Evolutionary conservation across 37 sponge, comb jelly and placozoan species (phyloP), one percentile per base, ranked within the genome.

Genomic region (Cliona cf. orientalis): DNA sequence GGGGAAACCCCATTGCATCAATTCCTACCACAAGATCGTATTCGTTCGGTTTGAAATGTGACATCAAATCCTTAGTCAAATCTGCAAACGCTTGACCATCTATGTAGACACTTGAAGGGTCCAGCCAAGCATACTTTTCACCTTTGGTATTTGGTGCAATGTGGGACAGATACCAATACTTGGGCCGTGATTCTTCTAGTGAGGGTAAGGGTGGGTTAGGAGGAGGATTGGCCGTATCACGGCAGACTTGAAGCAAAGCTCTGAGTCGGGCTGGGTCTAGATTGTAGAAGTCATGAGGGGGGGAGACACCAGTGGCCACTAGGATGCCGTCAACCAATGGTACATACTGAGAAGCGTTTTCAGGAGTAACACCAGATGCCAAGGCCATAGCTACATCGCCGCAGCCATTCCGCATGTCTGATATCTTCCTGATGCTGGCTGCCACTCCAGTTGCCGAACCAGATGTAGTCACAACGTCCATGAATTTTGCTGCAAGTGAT

Each of bases 391-490:
- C 62, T 33, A 3, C 31, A 12, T 58, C 61, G 4, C 40, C 40
- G 17, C 60, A 29, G 32, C 61, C 61, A 39, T 26, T 2, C 31
- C 62, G 33, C 60, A 75, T 59, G 6, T 12, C 39, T 34, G 3
- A 34, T 12, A 75, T 56, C 62, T 75, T 75, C 14, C 31, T 21
- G 3, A 75, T 25, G 14, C 19, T 7, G 14, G 76, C 76, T 35
- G 62, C 60, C 22, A 75, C 62, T 59, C 76, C 76, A 35, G 76
- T 75, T 58, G 62, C 76, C 5, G 3, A 11, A 34, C 76, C 76
- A 32, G 76, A 75, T 9, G 76, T 75, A 38, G 62, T 58, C 42
- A 58, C 62, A 14, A 75, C 76, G 32, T 75, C 76, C 62, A 75
- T 75, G 42, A 23, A 59, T 3, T 58, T 6, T 12, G 62, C 23